phyloP scores from a whole-genome alignment of 2,888 invertebrate genomes.

The Leuctra nigra region DNA sequence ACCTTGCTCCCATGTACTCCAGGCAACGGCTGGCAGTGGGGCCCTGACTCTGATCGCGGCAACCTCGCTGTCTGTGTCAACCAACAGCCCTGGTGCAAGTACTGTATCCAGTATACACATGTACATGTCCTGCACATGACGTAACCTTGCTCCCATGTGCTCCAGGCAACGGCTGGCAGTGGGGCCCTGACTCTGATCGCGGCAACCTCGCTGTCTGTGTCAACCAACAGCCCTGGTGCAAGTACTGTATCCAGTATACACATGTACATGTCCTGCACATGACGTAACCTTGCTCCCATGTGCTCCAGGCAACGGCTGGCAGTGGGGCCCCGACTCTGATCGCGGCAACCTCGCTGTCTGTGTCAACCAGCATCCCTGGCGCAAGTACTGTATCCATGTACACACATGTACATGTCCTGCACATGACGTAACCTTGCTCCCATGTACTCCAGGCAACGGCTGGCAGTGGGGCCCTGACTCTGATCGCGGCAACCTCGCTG shows the following conservation, averaged over 20 bases:
- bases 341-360: conserved; percentile 74
- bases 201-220: conserved; percentile 76
- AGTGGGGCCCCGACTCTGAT: conserved; percentile 61
- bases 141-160: too few relatives aligned
- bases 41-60: conserved; percentile 56
- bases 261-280: too few relatives aligned
- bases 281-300: too few relatives aligned
- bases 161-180: conserved; percentile 81
- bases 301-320: conserved; percentile 81
- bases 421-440: too few relatives aligned
- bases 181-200: conserved; percentile 58
- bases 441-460: conserved; percentile 73
- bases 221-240: conserved; percentile 67
- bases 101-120: conserved; percentile 76
- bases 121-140: too few relatives aligned
- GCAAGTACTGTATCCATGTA: conserved; percentile 65
- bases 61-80: conserved; percentile 75
- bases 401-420: too few relatives aligned
- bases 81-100: conserved; percentile 62
- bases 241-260: conserved; percentile 71
- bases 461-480: conserved; percentile 71
- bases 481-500: conserved; percentile 67
- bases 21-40: conserved; percentile 84
- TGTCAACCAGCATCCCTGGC: conserved; percentile 70
- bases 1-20: too few relatives aligned